phyloP scores from a whole-genome alignment of 2,113 vertebrate species.

The Dryoscopus gambensis region DNA sequence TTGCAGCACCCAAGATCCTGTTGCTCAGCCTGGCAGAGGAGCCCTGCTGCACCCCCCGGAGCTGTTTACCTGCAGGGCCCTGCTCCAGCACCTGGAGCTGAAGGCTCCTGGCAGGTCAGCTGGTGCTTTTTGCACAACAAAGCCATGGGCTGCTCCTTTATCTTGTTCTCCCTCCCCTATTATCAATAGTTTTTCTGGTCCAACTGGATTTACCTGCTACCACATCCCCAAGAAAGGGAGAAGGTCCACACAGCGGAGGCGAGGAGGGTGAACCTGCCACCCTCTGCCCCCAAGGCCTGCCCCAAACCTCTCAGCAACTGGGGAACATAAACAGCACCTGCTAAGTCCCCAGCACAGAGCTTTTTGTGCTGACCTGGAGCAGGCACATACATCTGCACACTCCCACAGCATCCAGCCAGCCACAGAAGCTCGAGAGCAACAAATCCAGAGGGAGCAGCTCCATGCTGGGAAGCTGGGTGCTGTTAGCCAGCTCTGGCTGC shows the following conservation, averaged over 20 bases:
- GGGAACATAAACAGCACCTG: not conserved
- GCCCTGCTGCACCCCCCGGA: not conserved
- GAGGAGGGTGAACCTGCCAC: not conserved
- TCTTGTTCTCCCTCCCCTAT: not conserved
- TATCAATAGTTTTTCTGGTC: conserved; percentile 49
- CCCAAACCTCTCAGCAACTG: not conserved
- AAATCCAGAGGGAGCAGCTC: not conserved
- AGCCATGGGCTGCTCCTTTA: not conserved
- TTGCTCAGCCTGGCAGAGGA: not conserved
- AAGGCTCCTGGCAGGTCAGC: not conserved
- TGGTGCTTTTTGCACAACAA: not conserved
- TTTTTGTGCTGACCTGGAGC: not conserved
- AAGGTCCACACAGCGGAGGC: not conserved
- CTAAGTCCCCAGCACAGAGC: not conserved
- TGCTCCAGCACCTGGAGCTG: not conserved
- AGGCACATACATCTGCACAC: not conserved
- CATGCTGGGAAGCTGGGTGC: not conserved
- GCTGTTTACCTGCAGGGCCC: not conserved
- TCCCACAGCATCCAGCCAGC: not conserved
- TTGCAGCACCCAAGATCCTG: not conserved
- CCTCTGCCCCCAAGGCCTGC: not conserved
- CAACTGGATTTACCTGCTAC: conserved; percentile 34
- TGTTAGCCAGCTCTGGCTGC: not conserved
- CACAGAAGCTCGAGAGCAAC: fast-evolving
- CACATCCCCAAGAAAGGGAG: not conserved